phyloP scores from a whole-genome alignment of 2,797 vertebrate species.

The Microtus agrestis region DNA sequence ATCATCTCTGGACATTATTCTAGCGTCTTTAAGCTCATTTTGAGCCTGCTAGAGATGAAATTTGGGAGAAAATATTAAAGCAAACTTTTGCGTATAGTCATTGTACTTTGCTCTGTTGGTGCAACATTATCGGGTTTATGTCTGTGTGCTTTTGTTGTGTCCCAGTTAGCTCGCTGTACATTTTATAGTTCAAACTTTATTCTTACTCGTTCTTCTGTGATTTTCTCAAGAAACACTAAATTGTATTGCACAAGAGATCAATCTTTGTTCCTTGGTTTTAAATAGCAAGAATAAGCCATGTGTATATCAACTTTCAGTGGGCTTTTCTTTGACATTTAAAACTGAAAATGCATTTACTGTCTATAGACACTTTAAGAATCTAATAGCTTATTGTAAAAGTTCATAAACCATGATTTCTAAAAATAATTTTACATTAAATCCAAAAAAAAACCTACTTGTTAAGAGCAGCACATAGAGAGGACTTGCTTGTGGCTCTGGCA shows the following conservation, averaged over 20 bases:
- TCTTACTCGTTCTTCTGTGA: conserved; percentile 29
- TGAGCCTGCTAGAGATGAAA: conserved; percentile 29
- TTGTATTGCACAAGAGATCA: conserved; percentile 42
- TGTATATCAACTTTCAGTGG: conserved; percentile 23
- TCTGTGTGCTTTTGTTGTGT: conserved; percentile 8
- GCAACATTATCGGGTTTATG: not conserved
- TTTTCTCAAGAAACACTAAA: conserved; percentile 65
- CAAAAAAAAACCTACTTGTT: conserved; percentile 34
- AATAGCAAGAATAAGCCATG: conserved; percentile 20
- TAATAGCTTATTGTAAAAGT: conserved; percentile 55
- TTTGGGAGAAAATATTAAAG: conserved; percentile 32
- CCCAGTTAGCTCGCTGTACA: not conserved
- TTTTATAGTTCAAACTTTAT: conserved; percentile 13
- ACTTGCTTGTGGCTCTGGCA: conserved; percentile 6
- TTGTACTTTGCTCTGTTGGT: conserved; percentile 55
- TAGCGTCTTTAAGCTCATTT: conserved; percentile 29
- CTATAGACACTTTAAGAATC: conserved; percentile 54
- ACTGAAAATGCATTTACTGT: conserved; percentile 62
- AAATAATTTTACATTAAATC: conserved; percentile 60
- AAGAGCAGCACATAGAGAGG: conserved; percentile 34
- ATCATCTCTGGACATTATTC: conserved; percentile 12
- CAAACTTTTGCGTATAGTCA: not conserved
- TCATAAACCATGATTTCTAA: conserved; percentile 66
- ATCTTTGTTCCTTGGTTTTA: conserved; percentile 50
- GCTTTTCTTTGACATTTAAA: conserved; percentile 62